Conservation (phyloP, 2,888 invertebrate genomes). For the Melinaea marsaeus region DNA sequence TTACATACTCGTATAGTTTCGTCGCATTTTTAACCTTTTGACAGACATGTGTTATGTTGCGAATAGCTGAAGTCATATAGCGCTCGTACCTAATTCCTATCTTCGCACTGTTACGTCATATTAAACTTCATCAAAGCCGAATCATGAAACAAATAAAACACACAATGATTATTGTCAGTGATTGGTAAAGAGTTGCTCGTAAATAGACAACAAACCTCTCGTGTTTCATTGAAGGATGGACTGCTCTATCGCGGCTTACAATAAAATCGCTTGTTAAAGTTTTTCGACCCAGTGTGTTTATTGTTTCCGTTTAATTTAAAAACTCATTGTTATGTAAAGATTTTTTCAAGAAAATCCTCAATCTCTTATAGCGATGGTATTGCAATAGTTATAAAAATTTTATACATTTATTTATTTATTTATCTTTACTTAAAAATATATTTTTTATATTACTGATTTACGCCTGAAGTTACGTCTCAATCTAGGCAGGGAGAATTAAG, state of each 20-base stretch:
- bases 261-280: conserved; percentile 54
- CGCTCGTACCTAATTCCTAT: no score
- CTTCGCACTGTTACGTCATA: no score
- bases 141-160: no score
- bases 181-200: conserved; percentile 60
- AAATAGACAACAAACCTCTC: conserved; percentile 62
- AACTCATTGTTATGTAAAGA: conserved; percentile 31
- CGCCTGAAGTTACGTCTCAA: conserved; percentile 9
- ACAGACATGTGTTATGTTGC: no score
- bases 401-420: no score
- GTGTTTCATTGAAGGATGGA: conserved; percentile 43
- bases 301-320: conserved; percentile 56
- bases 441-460: no score
- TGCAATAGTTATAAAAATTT: background rate
- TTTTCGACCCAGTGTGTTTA: conserved; percentile 47
- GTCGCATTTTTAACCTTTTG: no score
- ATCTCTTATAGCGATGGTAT: background rate
- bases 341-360: background rate
- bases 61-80: no score
- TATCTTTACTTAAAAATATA: no score
- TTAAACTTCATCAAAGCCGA: no score
- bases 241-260: conserved; percentile 34
- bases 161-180: conserved; percentile 43
- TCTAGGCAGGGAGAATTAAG: conserved; percentile 11
- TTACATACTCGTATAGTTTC: no score